Conservation (phyloP, 2,797 vertebrate species). For the Saxicola maurus region DNA sequence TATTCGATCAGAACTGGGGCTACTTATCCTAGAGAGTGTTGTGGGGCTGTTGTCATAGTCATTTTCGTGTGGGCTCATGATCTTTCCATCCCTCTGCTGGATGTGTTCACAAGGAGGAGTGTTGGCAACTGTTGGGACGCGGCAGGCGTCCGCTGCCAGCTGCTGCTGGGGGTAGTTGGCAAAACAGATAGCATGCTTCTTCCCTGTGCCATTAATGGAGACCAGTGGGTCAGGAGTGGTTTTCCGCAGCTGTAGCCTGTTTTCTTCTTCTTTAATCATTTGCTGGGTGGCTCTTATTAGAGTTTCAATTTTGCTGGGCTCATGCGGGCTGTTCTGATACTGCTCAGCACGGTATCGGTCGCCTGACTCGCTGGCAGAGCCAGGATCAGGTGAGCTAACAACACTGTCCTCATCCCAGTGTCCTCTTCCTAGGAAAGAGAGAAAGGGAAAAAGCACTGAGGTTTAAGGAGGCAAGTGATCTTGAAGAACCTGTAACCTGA, state of each 20-base stretch:
- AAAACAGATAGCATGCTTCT: slow-evolving; percentile 82
- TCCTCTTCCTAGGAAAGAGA: slow-evolving; percentile 77
- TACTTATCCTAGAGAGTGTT: slow-evolving; percentile 84
- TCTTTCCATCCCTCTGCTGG: slow-evolving; percentile 82
- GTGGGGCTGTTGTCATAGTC: slow-evolving; percentile 85
- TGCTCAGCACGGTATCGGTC: slow-evolving; percentile 85
- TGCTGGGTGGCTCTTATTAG: slow-evolving; percentile 93
- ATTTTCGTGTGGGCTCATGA: slow-evolving; percentile 82
- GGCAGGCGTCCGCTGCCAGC: slow-evolving; percentile 79
- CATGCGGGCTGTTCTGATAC: slow-evolving; percentile 84
- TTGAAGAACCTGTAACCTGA: background rate
- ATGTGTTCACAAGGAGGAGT: slow-evolving; percentile 81
- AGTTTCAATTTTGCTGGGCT: slow-evolving; percentile 94
- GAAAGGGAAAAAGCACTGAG: slow-evolving; percentile 20
- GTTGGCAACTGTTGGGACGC: slow-evolving; percentile 72
- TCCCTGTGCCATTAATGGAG: slow-evolving; percentile 83
- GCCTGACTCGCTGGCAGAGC: slow-evolving; percentile 91
- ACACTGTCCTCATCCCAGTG: slow-evolving; percentile 95
- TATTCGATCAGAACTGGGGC: slow-evolving; percentile 84
- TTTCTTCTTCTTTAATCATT: slow-evolving; percentile 98
- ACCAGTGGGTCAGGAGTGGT: slow-evolving; percentile 75
- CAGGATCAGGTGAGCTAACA: slow-evolving; percentile 93
- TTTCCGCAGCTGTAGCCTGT: slow-evolving; percentile 82
- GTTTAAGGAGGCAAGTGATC: background rate
- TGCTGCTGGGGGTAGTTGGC: slow-evolving; percentile 80